Percentiles rank a stretch among this genome's conserved stretches.
Conservation (phyloP, 2,113 vertebrate species). For the western clawed frog (Xenopus tropicalis) region UCB_Xtro_10.0 CM004451.2:81970501-81971000, state of each 20-base stretch:
- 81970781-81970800: slow-evolving; percentile 90
- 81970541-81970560: slow-evolving; percentile 94
- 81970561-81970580: slow-evolving; percentile 86
- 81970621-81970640: slow-evolving; percentile 89
- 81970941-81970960: slow-evolving; percentile 56
- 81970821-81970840: slow-evolving; percentile 85
- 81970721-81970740: slow-evolving; percentile 93
- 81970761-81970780: slow-evolving; percentile 92
- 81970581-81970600: slow-evolving; percentile 98
- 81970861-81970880: slow-evolving; percentile 84
- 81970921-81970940: slow-evolving; percentile 86
- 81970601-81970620: slow-evolving; percentile 92
- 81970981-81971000: slow-evolving; percentile 90
- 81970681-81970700: slow-evolving; percentile 78
- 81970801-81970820: slow-evolving; percentile 78
- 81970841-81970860: slow-evolving; percentile 90
- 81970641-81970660: slow-evolving; percentile 97
- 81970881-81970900: slow-evolving; percentile 77
- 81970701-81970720: slow-evolving; percentile 94
- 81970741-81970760: slow-evolving; percentile 96
- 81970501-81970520: slow-evolving; percentile 85
- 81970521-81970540: slow-evolving; percentile 91
- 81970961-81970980: slow-evolving; percentile 82
- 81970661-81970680: slow-evolving; percentile 83
- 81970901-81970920: slow-evolving; percentile 50